phyloP scores from a whole-genome alignment of 1,140 invertebrate species.

The Halotydeus destructor region DNA sequence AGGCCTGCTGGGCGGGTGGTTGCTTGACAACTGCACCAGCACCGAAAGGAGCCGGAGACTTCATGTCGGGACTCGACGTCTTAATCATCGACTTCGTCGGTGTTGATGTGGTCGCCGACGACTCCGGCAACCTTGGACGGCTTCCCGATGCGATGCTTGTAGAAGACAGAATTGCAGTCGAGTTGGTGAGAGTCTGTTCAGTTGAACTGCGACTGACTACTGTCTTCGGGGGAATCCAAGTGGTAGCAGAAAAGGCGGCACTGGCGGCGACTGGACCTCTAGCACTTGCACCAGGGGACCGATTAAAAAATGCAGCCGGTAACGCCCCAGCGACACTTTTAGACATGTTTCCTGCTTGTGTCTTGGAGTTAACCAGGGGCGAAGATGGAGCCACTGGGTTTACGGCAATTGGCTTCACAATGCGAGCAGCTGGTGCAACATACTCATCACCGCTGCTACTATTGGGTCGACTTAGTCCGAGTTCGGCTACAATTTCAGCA shows the following conservation, averaged over 20 bases:
- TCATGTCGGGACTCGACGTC: not conserved
- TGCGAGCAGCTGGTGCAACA: not conserved
- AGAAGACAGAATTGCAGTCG: not conserved
- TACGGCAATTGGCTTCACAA: too few species aligned
- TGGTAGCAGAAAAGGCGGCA: not conserved
- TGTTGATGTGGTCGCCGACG: not conserved
- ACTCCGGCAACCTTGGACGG: not conserved
- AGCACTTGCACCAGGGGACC: not conserved
- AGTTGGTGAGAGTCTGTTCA: not conserved
- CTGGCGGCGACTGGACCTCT: not conserved
- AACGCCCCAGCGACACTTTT: not conserved
- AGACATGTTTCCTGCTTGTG: not conserved
- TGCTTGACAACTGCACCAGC: not conserved
- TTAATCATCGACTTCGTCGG: not conserved
- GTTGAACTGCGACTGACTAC: not conserved
- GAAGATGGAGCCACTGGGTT: not conserved
- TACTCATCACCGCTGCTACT: constrained; percentile 1
- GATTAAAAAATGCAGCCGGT: not conserved
- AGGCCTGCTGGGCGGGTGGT: not conserved
- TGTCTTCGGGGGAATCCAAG: not conserved
- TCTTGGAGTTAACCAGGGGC: not conserved
- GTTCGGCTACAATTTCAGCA: constrained; percentile 50
- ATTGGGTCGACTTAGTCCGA: constrained; percentile 21
- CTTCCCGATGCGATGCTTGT: not conserved
- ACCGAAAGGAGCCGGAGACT: not conserved